phyloP scores from a whole-genome alignment of 2,797 vertebrate species.

The Liasis olivaceus region DNA sequence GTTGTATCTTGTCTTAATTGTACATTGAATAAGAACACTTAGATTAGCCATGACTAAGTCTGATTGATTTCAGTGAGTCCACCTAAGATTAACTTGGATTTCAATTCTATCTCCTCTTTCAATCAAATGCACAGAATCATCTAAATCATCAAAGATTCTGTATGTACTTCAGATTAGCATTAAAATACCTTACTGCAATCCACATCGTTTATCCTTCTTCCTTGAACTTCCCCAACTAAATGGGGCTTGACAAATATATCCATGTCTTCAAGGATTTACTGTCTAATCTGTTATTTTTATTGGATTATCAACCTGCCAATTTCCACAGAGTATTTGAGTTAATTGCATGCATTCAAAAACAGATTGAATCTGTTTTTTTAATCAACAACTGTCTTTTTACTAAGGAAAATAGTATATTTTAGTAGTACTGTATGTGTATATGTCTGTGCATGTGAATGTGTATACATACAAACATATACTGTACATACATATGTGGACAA shows the following conservation, averaged over 20 bases:
- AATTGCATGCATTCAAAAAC: constrained; percentile 19
- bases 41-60: neutral
- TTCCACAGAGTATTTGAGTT: constrained; percentile 11
- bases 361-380: neutral
- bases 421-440: neutral
- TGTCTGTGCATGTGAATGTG: neutral
- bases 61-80: neutral
- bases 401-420: constrained; percentile 16
- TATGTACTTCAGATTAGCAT: neutral
- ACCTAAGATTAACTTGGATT: neutral
- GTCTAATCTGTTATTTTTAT: constrained; percentile 25
- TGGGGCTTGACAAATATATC: neutral
- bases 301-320: constrained; percentile 18
- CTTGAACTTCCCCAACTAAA: neutral
- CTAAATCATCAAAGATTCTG: neutral
- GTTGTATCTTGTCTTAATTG: neutral
- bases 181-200: neutral
- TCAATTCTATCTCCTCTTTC: neutral
- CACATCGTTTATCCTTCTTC: neutral
- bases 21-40: neutral
- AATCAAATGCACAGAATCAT: neutral
- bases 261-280: neutral
- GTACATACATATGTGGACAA: constrained; percentile 24
- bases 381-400: neutral
- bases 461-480: neutral